A percentile compares a stretch with the other conserved stretches of the same genome.
Conservation (phyloP, 2,888 invertebrate species). For the Erynnis tages region DNA sequence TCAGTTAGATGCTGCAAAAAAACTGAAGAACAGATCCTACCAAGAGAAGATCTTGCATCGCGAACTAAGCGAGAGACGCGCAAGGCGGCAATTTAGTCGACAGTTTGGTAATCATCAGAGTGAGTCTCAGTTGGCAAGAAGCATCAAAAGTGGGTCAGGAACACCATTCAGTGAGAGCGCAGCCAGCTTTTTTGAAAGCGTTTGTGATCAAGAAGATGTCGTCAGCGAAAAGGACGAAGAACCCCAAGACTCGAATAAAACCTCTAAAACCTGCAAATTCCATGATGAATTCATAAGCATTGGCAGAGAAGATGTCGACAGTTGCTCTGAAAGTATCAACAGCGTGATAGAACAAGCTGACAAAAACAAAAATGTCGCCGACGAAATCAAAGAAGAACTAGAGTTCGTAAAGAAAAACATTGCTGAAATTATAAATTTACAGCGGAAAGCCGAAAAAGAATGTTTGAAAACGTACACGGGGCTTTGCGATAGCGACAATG, state of each 20-base stretch:
- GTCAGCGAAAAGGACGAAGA: slow-evolving; percentile 37
- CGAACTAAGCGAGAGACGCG: slow-evolving; percentile 59
- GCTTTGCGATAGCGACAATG: slow-evolving; percentile 41
- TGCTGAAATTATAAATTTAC: slow-evolving; percentile 49
- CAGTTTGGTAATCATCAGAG: slow-evolving; percentile 47
- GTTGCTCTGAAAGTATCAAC: slow-evolving; percentile 37
- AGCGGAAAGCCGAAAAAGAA: slow-evolving; percentile 55
- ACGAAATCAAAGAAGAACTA: slow-evolving; percentile 43
- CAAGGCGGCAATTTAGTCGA: slow-evolving; percentile 55
- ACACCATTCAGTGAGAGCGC: slow-evolving; percentile 43
- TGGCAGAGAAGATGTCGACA: slow-evolving; percentile 41
- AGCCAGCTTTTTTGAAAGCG: slow-evolving; percentile 59
- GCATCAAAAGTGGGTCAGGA: slow-evolving; percentile 38
- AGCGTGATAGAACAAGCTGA: slow-evolving; percentile 48
- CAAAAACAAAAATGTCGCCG: slow-evolving; percentile 38
- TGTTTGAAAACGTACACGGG: slow-evolving; percentile 50
- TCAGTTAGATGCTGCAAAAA: slow-evolving; percentile 59
- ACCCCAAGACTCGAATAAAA: slow-evolving; percentile 41
- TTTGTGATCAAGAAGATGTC: slow-evolving; percentile 49
- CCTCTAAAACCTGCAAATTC: slow-evolving; percentile 39
- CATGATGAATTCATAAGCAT: slow-evolving; percentile 43
- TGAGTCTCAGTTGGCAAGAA: slow-evolving; percentile 42
- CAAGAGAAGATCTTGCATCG: slow-evolving; percentile 60
- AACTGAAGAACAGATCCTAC: slow-evolving; percentile 54
- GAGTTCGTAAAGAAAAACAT: slow-evolving; percentile 43